Percentiles rank a stretch among this genome's conserved stretches.
Evolutionary conservation across 2,888 invertebrate species (phyloP).

Genomic region (Tachina fera): DNA sequence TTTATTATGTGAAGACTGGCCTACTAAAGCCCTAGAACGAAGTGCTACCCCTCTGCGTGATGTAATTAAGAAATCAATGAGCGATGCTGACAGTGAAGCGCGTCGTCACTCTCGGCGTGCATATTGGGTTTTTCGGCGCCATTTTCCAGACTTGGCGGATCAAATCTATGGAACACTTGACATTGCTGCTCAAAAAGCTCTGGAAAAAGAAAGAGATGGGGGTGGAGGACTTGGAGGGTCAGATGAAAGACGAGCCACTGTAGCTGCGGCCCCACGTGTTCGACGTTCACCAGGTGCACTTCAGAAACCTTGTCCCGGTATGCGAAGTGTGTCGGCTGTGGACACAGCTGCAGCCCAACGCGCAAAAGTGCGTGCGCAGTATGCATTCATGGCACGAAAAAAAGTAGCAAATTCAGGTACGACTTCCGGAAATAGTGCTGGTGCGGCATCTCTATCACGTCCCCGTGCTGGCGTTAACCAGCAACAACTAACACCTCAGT

Average conservation of each 20-base stretch:
- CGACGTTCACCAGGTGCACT: conserved; percentile 77
- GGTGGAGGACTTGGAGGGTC: conserved; percentile 62
- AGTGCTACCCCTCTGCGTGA: conserved; percentile 91
- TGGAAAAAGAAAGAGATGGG: conserved; percentile 84
- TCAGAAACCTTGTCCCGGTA: conserved; percentile 82
- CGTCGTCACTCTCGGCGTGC: conserved; percentile 89
- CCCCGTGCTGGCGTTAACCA: conserved; percentile 83
- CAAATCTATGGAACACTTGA: conserved; percentile 92
- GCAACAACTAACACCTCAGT: conserved; percentile 85
- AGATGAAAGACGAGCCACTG: conserved; percentile 75
- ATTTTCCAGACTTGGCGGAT: conserved; percentile 96
- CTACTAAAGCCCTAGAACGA: conserved; percentile 91
- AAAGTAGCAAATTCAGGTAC: conserved; percentile 82
- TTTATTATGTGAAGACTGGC: conserved; percentile 93
- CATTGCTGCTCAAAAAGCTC: conserved; percentile 86
- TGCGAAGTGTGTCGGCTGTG: conserved; percentile 95
- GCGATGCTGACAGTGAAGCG: conserved; percentile 96
- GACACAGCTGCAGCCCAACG: conserved; percentile 96
- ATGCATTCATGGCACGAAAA: conserved; percentile 90
- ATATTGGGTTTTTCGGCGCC: conserved; percentile 94
- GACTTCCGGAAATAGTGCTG: conserved; percentile 57
- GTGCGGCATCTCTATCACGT: conserved; percentile 78
- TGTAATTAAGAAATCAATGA: conserved; percentile 92
- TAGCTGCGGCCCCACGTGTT: conserved; percentile 74
- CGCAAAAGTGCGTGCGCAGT: conserved; percentile 92